A percentile compares a stretch with the other conserved stretches of the same genome.
phyloP scores from a whole-genome alignment of 2,888 invertebrate genomes.

The Caenorhabditis sp. region DNA sequence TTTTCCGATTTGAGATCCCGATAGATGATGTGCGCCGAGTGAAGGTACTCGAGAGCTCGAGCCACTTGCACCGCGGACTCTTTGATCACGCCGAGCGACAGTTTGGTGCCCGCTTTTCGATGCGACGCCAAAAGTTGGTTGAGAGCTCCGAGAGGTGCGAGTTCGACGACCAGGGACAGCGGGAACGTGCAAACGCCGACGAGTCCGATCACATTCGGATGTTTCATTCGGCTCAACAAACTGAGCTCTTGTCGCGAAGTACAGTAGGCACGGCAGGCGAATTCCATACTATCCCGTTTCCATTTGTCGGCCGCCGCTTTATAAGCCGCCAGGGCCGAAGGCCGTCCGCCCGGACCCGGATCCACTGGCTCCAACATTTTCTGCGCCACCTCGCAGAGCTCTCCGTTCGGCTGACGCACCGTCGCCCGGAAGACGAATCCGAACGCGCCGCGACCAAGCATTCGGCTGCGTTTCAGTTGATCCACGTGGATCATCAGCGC shows the following conservation, averaged over 20 bases:
- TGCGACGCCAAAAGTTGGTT: slow-evolving; percentile 89
- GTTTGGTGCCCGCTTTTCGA: slow-evolving; percentile 87
- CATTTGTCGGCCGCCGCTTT: slow-evolving; percentile 89
- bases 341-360: slow-evolving; percentile 85
- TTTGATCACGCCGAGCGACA: slow-evolving; percentile 88
- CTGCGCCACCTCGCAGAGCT: slow-evolving; percentile 86
- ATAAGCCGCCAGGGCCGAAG: slow-evolving; percentile 85
- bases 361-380: slow-evolving; percentile 96
- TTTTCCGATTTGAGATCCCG: slow-evolving; percentile 87
- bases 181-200: slow-evolving; percentile 87
- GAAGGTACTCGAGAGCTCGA: slow-evolving; percentile 94
- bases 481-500: slow-evolving; percentile 88
- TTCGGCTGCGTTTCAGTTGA: slow-evolving; percentile 85
- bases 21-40: slow-evolving; percentile 93
- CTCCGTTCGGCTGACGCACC: slow-evolving; percentile 80
- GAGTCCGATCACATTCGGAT: slow-evolving; percentile 92
- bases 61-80: slow-evolving; percentile 91
- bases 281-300: slow-evolving; percentile 92
- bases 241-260: slow-evolving; percentile 89
- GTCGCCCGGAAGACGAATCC: slow-evolving; percentile 92
- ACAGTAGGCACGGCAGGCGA: slow-evolving; percentile 95
- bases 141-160: slow-evolving; percentile 93
- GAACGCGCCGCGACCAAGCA: slow-evolving; percentile 95
- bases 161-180: slow-evolving; percentile 88
- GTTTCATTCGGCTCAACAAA: slow-evolving; percentile 88